phyloP scores from a whole-genome alignment of 1,140 invertebrate species.

The Philopotamus ludificatus region DNA sequence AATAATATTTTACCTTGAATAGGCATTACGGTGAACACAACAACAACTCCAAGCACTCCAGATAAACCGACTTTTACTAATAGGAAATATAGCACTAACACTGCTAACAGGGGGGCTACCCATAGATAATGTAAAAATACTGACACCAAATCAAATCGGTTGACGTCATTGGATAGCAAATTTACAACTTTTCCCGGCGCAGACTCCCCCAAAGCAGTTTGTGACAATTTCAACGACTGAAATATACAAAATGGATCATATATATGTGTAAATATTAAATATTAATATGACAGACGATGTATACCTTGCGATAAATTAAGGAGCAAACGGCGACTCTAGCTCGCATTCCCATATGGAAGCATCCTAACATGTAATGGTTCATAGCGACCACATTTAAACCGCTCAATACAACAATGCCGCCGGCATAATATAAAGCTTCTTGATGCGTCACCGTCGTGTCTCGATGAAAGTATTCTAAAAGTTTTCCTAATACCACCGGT shows the following conservation, averaged over 20 bases:
- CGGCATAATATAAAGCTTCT: conserved; percentile 59
- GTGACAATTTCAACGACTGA: conserved; percentile 61
- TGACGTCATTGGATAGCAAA: conserved; percentile 77
- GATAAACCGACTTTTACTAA: conserved; percentile 65
- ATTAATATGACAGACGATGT: conserved; percentile 1
- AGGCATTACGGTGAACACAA: conserved; percentile 70
- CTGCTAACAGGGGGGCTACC: conserved; percentile 64
- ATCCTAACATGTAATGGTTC: conserved; percentile 62
- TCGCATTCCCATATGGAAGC: conserved; percentile 62
- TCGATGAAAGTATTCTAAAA: conserved; percentile 57
- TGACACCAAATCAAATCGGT: conserved; percentile 62
- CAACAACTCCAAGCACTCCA: conserved; percentile 67
- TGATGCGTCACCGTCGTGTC: conserved; percentile 45
- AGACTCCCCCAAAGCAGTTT: conserved; percentile 69
- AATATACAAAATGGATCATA: conserved; percentile 17
- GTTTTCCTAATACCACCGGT: conserved; percentile 57
- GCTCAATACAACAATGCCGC: conserved; percentile 59
- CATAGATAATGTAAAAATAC: conserved; percentile 64
- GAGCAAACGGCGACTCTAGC: conserved; percentile 64
- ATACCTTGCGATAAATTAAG: conserved; percentile 67
- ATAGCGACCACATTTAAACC: conserved; percentile 55
- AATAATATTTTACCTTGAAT: conserved; percentile 62
- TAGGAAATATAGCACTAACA: conserved; percentile 64
- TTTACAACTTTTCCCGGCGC: conserved; percentile 85
- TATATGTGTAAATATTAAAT: not conserved